phyloP scores from a whole-genome alignment of 2,888 invertebrate genomes.

The Baronia brevicornis region DNA sequence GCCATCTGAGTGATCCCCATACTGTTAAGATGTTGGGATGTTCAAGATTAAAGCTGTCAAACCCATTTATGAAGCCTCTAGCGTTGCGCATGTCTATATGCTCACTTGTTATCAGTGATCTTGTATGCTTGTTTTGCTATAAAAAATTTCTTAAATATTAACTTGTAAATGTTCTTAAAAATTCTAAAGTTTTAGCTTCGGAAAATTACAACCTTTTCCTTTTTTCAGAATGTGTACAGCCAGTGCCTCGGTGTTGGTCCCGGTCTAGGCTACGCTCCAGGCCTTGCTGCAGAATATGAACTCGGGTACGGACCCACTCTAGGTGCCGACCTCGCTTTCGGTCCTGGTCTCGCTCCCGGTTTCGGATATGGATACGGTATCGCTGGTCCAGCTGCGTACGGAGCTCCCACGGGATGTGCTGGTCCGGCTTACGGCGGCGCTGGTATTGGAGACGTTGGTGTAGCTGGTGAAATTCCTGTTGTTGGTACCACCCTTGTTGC shows the following conservation, averaged over 20 bases:
- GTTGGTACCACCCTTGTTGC: constrained; percentile 27
- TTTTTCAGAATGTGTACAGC: constrained; percentile 3
- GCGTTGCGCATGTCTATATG: too few relatives aligned
- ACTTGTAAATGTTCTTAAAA: too few relatives aligned
- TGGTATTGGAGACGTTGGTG: constrained; percentile 27
- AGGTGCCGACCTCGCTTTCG: constrained; percentile 9
- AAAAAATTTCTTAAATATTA: too few relatives aligned
- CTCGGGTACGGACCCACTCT: constrained; percentile 25
- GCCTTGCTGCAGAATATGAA: constrained; percentile 23
- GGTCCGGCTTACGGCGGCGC: constrained; percentile 25
- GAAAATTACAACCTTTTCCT: too few relatives aligned
- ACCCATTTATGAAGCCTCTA: too few relatives aligned
- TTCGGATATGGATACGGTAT: constrained; percentile 3
- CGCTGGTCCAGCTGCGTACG: not conserved
- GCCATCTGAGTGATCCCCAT: too few relatives aligned
- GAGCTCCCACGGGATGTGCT: constrained; percentile 7
- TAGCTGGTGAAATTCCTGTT: constrained; percentile 28
- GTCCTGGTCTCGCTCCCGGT: constrained; percentile 8
- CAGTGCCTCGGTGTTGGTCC: constrained; percentile 2
- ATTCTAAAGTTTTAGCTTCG: too few relatives aligned
- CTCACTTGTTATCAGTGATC: too few relatives aligned
- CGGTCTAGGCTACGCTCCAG: too few relatives aligned
- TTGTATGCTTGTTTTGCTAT: too few relatives aligned
- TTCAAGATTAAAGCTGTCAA: too few relatives aligned
- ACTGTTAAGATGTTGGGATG: too few relatives aligned